Evolutionary conservation across 1,140 invertebrate genomes (phyloP), one percentile per base, ranked within the genome.

Genomic region (Camponotus vicinus): DNA sequence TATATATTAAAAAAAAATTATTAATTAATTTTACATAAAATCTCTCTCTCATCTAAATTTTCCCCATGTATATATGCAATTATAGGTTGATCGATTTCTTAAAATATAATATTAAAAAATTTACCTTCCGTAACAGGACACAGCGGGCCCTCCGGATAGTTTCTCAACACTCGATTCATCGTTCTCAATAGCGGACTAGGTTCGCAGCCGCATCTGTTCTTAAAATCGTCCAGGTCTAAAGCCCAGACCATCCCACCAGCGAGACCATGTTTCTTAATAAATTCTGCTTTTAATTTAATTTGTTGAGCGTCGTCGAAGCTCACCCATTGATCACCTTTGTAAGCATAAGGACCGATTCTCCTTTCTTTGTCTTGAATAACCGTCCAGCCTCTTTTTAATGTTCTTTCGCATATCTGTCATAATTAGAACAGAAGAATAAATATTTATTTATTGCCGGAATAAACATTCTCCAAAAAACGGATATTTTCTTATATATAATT

Each of bases 211-310:
- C 98, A 98, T 69, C 95, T 93, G 87, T 98, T 97, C 75, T 96
- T 96, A 87, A 98, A 98, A 93, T 99, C 98, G 92, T 99, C 98
- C 75, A 98, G 96, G 95, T 99, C 98, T 0, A 98, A 94, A 0
- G 98, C 97, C 98, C 98, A 99, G 4, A 98, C 96, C 98, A 98
- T 98, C 21, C 97, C 97, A 45, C 98, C 98, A 6, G 97, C 98
- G 5, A 98, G 94, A 1, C 96, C 96, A 95, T 98, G 96, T 5
- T 97, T 96, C 79, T 97, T 97, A 0, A 98, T 96, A 85, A 97
- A 98, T 88, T 98, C 96, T 8, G 97, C 95, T 89, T 97, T 97
- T 32, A 95, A 92, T 87, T 94, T 92, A 3, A 97, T 95, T 91
- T 96, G 96, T 59, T 94, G 93, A 0, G 96, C 93, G 91, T 97